A percentile compares a stretch with the other conserved stretches of the same genome.
Conservation (phyloP, 2,888 invertebrate genomes). For the Nomada hirtipes region DNA sequence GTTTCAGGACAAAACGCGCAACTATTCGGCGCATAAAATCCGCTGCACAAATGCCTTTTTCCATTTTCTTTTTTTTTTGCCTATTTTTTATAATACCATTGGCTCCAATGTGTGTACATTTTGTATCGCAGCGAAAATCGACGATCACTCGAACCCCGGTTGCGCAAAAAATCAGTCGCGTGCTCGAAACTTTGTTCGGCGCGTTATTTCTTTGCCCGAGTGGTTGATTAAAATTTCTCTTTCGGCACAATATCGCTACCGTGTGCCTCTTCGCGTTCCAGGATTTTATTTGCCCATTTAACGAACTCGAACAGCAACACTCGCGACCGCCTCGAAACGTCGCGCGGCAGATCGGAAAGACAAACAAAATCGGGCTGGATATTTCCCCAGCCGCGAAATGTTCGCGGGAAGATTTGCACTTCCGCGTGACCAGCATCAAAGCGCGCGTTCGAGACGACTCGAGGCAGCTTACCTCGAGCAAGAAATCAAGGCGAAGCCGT, state of each 20-base stretch:
- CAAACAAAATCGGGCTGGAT: conserved; percentile 47
- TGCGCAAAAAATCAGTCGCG: neutral
- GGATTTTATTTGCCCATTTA: conserved; percentile 33
- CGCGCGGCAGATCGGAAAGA: conserved; percentile 29
- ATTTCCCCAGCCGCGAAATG: conserved; percentile 22
- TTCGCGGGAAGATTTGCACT: conserved; percentile 15
- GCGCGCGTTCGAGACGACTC: conserved; percentile 17
- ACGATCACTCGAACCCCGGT: neutral
- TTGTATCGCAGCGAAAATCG: neutral
- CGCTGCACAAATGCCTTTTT: neutral
- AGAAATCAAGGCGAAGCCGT: conserved; percentile 35
- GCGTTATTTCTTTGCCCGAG: neutral
- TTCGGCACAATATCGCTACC: neutral
- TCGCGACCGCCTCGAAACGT: conserved; percentile 9
- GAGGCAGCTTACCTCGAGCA: conserved; percentile 14
- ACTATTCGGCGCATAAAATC: neutral
- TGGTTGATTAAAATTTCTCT: neutral
- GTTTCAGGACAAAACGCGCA: neutral
- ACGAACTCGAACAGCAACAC: conserved; percentile 27
- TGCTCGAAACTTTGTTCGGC: no score
- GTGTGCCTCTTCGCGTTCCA: neutral
- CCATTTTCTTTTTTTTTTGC: neutral
- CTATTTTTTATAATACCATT: neutral
- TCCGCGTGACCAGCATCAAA: conserved; percentile 58
- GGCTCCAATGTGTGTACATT: neutral